A percentile compares a stretch with the other conserved stretches of the same genome.
These are phyloP conservation scores for Melinaea marsaeus DNA, from an alignment of 2,888 invertebrate genomes.

Conservation along the genomic window DNA sequence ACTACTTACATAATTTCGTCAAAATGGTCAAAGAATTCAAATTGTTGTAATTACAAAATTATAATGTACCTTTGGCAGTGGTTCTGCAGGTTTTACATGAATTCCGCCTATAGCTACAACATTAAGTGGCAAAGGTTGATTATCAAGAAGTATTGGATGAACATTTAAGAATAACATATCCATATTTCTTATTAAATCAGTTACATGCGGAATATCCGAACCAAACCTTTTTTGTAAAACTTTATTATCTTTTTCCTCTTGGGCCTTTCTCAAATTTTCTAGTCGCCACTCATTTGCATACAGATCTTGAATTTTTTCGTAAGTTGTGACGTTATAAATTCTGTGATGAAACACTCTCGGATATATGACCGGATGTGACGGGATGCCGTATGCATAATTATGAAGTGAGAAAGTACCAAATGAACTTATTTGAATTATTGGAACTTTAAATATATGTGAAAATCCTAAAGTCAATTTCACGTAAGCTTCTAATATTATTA, in stretches of 20 bases:
- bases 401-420: constrained; percentile 33
- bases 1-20: neutral
- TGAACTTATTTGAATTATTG: constrained; percentile 46
- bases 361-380: constrained; percentile 29
- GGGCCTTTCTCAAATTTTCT: neutral
- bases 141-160: constrained; percentile 46
- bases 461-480: constrained; percentile 35
- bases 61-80: constrained; percentile 39
- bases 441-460: constrained; percentile 43
- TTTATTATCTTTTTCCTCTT: neutral
- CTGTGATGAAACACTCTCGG: constrained; percentile 18
- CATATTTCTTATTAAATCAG: constrained; percentile 36
- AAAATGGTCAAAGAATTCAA: too few species aligned
- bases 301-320: constrained; percentile 35
- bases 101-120: constrained; percentile 47
- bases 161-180: constrained; percentile 45
- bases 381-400: constrained; percentile 32
- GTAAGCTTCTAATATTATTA: constrained; percentile 43
- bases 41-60: neutral
- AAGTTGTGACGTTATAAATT: constrained; percentile 31
- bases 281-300: neutral
- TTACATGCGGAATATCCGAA: constrained; percentile 27
- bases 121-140: constrained; percentile 42
- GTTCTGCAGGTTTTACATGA: constrained; percentile 38
- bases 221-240: neutral